phyloP scores from a whole-genome alignment of 1,140 invertebrate species.

The Panagrolaimus sp. region DNA sequence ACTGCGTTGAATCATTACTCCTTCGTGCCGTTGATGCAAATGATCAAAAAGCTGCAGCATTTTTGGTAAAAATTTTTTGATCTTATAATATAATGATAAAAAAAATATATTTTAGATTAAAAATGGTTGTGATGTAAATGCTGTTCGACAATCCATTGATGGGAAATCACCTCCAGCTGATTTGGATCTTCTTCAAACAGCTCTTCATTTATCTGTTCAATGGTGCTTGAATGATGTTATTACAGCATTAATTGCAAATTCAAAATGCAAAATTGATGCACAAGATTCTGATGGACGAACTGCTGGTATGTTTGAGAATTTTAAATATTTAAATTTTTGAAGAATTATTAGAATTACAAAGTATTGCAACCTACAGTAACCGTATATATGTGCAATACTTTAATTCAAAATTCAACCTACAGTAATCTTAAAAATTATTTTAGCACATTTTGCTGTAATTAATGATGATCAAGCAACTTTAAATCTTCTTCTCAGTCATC shows the following conservation, averaged over 20 bases:
- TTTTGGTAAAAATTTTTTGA: slow-evolving; percentile 71
- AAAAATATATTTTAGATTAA: slow-evolving; percentile 13
- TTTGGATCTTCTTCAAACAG: slow-evolving; percentile 66
- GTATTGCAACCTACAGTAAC: no score
- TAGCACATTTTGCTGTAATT: slow-evolving; percentile 61
- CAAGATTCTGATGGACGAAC: slow-evolving; percentile 39
- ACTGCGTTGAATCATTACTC: slow-evolving; percentile 71
- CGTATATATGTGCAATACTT: no score
- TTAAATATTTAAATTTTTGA: no score
- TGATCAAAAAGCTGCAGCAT: slow-evolving; percentile 78
- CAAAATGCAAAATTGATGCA: slow-evolving; percentile 48
- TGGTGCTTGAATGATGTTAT: slow-evolving; percentile 83
- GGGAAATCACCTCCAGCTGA: slow-evolving; percentile 58
- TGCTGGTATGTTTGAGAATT: no score
- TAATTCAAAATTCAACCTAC: no score
- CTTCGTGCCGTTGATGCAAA: slow-evolving; percentile 90
- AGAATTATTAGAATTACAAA: no score
- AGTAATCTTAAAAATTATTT: no score
- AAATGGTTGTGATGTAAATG: slow-evolving; percentile 83
- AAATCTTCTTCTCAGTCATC: slow-evolving; percentile 38
- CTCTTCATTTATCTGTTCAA: slow-evolving; percentile 77
- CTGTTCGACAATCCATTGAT: slow-evolving; percentile 65
- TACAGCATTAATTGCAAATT: slow-evolving; percentile 73
- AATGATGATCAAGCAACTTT: slow-evolving; percentile 41
- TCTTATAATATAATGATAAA: slow-evolving; percentile 15